Conservation (phyloP, 2,888 invertebrate species). For the Agrochola lota region DNA sequence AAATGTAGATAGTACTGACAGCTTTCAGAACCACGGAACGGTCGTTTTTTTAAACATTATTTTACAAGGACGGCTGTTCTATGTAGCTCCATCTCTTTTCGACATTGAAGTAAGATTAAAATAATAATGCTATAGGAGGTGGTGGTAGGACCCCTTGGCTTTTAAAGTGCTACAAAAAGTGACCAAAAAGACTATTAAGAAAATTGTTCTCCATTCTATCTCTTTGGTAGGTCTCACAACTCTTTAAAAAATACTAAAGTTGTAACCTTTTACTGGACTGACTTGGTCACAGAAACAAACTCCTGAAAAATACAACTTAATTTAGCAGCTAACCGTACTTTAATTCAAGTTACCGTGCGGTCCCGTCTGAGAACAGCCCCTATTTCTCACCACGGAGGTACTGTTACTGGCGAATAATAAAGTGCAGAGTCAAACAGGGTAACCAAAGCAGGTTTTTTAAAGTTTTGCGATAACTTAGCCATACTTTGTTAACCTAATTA, state of each 20-base stretch:
- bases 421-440: conserved; percentile 15
- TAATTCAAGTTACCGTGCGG: conserved; percentile 40
- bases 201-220: background rate
- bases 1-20: no score
- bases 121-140: no score
- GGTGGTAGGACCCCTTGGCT: no score
- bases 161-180: background rate
- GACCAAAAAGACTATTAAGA: background rate
- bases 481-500: background rate
- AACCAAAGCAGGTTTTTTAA: conserved; percentile 1
- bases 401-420: conserved; percentile 19
- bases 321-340: conserved; percentile 48
- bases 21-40: background rate
- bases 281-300: background rate
- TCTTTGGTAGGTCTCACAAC: background rate
- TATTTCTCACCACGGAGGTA: conserved; percentile 24
- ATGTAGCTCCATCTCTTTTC: no score
- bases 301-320: conserved; percentile 46
- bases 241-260: background rate
- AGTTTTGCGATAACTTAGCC: background rate
- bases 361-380: conserved; percentile 6
- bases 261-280: background rate
- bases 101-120: no score
- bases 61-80: no score
- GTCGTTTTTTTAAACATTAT: background rate